A percentile compares a stretch with the other conserved stretches of the same genome.
Conservation (phyloP, 2,797 vertebrate genomes). For the Siniperca scherzeri region DNA sequence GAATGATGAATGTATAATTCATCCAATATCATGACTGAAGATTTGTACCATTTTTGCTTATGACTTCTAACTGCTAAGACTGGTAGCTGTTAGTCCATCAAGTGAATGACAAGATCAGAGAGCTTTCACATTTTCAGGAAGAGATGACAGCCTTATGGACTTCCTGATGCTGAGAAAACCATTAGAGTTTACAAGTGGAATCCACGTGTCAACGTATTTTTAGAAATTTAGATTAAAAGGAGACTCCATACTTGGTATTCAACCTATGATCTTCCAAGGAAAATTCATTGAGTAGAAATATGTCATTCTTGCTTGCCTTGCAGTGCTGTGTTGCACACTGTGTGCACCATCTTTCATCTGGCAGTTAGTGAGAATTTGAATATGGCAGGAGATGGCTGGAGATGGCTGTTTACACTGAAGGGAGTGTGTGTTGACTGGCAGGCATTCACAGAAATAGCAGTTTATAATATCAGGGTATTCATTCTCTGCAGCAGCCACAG, state of each 20-base stretch:
- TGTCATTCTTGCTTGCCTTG: constrained; percentile 2
- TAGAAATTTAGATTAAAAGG: constrained; percentile 5
- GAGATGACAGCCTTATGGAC: constrained; percentile 4
- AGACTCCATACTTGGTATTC: neutral
- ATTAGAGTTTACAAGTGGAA: constrained; percentile 3
- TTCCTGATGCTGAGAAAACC: constrained; percentile 7
- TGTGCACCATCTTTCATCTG: constrained; percentile 27
- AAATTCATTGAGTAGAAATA: constrained; percentile 16
- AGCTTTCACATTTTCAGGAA: constrained; percentile 27
- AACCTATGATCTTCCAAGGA: neutral
- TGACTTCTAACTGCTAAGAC: constrained; percentile 17
- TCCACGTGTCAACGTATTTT: neutral
- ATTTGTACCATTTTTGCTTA: constrained; percentile 10
- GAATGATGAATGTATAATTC: neutral
- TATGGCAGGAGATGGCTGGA: constrained; percentile 31
- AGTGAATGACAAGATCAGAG: constrained; percentile 38
- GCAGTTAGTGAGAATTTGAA: constrained; percentile 27
- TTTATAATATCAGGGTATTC: constrained; percentile 47
- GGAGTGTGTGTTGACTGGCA: constrained; percentile 41
- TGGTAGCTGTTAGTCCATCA: constrained; percentile 19
- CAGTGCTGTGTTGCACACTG: neutral
- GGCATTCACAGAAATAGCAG: constrained; percentile 48
- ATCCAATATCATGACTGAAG: constrained; percentile 4
- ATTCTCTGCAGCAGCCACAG: constrained; percentile 47
- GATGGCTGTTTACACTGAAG: constrained; percentile 45